Evolutionary conservation across 2,113 vertebrate genomes (phyloP).

Genomic region (Corythaeola cristata): DNA sequence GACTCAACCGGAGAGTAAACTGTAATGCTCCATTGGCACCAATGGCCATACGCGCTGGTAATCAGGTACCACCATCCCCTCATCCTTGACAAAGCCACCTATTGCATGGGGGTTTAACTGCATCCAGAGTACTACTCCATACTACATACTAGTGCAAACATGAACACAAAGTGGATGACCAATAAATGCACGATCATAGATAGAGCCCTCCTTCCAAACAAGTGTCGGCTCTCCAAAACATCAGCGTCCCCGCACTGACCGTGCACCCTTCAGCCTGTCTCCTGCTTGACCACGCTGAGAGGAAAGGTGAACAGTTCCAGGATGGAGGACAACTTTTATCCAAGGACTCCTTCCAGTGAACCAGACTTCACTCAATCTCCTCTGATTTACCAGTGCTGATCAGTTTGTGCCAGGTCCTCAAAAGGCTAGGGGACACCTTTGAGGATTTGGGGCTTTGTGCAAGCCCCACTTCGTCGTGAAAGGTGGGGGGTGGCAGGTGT

Average conservation of each 20-base stretch:
- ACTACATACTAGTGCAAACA: not conserved
- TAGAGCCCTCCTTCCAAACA: not conserved
- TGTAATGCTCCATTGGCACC: not conserved
- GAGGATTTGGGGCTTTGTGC: not conserved
- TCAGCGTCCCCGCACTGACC: not conserved
- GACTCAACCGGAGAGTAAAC: constrained; percentile 18
- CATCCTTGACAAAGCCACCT: not conserved
- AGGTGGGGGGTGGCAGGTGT: not conserved
- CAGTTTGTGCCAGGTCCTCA: not conserved
- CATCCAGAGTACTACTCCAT: not conserved
- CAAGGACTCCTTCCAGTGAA: not conserved
- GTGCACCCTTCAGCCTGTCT: not conserved
- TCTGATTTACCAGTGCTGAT: not conserved
- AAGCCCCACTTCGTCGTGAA: not conserved
- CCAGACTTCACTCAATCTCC: not conserved
- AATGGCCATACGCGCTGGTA: not conserved
- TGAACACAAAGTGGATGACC: not conserved
- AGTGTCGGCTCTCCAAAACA: not conserved
- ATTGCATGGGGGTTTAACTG: not conserved
- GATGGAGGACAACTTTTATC: not conserved
- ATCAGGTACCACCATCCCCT: not conserved
- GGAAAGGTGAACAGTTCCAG: not conserved
- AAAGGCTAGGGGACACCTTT: not conserved
- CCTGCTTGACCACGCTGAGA: not conserved
- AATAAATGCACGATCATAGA: not conserved